Base-by-base conservation (phyloP, 2,888 invertebrate genomes). In the Blastobasis adustella region DNA sequence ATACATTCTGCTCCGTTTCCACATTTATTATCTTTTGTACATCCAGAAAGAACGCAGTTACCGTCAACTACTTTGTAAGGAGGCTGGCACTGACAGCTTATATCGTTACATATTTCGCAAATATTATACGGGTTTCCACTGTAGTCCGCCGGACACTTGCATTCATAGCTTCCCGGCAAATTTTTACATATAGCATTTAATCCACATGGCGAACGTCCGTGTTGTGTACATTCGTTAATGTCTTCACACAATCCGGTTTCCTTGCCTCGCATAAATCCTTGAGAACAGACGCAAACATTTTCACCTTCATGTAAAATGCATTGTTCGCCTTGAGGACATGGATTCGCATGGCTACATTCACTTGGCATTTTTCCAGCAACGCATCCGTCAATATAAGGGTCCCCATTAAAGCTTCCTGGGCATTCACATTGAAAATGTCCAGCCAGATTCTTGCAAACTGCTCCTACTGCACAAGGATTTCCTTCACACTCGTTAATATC, bases 151-250 rank as follows among this genome's bases (percentile, higher is more conserved):
- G 96, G 95, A 68, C 97, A 98, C 67, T 95, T 95, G 65, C 97
- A 98, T 79, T 96, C 96, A 71, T 97, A 98, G 71, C 96, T 96
- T 47, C 97, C 97, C 0, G 97, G 97, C 49, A 97, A 84, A 82
- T 98, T 98, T 75, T 96, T 96, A 70, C 97, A 98, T 53, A 96
- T 91, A 0, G 97, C 96, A 77, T 96, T 96, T 37, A 95, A 81
- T 0, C 97, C 97, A 78, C 97, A 97, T 10, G 95, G 93, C 4
- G 94, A 92, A 62, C 94, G 94, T 52, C 93, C 93, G 38, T 92
- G 87, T 63, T 93, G 93, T 4, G 92, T 91, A 69, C 97, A 97
- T 79, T 97, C 97, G 69, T 97, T 94, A 51, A 95, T 90, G 76
- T 97, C 97, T 68, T 94, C 90, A 79, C 97, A 97, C 71, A 93